These are phyloP conservation scores for Ranitomeya variabilis DNA, from an alignment of 2,113 vertebrate species.

Conservation along the genomic window DNA sequence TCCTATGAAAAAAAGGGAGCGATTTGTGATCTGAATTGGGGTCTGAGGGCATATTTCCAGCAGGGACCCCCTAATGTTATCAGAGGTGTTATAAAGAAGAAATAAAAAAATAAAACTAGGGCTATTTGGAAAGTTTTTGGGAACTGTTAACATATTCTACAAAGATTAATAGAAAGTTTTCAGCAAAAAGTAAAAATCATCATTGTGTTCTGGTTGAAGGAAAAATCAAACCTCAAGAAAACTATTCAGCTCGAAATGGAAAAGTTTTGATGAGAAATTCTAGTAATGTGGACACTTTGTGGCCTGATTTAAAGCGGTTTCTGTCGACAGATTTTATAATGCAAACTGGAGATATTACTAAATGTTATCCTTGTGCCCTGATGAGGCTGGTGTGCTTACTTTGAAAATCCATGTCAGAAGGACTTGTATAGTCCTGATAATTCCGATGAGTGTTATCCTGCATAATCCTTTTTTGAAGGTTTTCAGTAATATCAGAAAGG, in stretches of 20 bases:
- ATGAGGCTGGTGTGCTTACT: too few species aligned
- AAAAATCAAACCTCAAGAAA: neutral
- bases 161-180: slow-evolving; percentile 5
- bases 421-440: too few species aligned
- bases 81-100: neutral
- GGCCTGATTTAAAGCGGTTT: too few species aligned
- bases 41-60: neutral
- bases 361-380: too few species aligned
- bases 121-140: neutral
- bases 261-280: neutral
- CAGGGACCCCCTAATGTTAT: slow-evolving; percentile 23
- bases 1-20: neutral
- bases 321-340: too few species aligned
- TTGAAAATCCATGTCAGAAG: too few species aligned
- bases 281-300: neutral
- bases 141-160: neutral
- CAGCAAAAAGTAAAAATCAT: neutral
- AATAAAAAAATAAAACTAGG: neutral
- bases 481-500: too few species aligned
- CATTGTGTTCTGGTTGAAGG: neutral
- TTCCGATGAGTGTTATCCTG: too few species aligned
- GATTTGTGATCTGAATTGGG: slow-evolving; percentile 11
- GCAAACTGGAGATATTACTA: too few species aligned
- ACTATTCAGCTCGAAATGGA: neutral
- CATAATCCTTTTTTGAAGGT: too few species aligned